Base-by-base conservation (phyloP, 2,113 vertebrate genomes). In the Hiodon tergisus region DNA sequence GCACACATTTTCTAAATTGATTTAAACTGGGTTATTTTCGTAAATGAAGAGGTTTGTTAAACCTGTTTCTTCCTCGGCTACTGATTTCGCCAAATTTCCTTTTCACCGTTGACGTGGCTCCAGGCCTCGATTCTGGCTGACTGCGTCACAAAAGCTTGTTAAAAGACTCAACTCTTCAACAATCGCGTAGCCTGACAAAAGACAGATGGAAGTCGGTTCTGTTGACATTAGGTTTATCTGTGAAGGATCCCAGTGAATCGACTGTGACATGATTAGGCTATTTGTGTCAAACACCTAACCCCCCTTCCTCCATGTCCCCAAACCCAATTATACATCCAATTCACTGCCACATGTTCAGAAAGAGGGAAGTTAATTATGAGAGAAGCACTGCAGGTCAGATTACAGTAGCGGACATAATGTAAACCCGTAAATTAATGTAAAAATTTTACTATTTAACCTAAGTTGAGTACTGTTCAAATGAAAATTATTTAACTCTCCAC, bases 231-330 rank as follows among this genome's bases (percentile, higher is more conserved):
- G 51, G 61, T 31, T 52, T 11, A 16, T 73, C 7, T 61, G 48
- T 65, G 60, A 65, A 65, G 61, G 17, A 66, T 66, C 61, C 59
- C 48, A 13, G 61, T 65, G 61, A 73, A 54, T 73, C 60, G 54
- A 16, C 58, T 60, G 57, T 72, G 70, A 5, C 72, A 65, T 17
- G n/a, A 47, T 73, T 31, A 58, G 7, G 13, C 17, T n/a, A 59
- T 59, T 75, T 75, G 31, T 54, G 52, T 57, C 65, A 68, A 60
- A 57, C 63, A 67, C 65, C 46, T 52, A 54, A 54, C 48, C 54
- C 13, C 8, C 62, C 59, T 70, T 6, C 53, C 31, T 74, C 53
- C 46, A 47, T 67, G 63, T 54, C 53, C 63, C 13, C 53, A 67
- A 67, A 17, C 14, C 10, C 13, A 67, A 16, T 67, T 58, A 67